Percentiles rank a stretch among this genome's conserved stretches.
Evolutionary conservation across 23 tunicate species (phyloP).

Genomic region (Phallusia fumigata): DNA sequence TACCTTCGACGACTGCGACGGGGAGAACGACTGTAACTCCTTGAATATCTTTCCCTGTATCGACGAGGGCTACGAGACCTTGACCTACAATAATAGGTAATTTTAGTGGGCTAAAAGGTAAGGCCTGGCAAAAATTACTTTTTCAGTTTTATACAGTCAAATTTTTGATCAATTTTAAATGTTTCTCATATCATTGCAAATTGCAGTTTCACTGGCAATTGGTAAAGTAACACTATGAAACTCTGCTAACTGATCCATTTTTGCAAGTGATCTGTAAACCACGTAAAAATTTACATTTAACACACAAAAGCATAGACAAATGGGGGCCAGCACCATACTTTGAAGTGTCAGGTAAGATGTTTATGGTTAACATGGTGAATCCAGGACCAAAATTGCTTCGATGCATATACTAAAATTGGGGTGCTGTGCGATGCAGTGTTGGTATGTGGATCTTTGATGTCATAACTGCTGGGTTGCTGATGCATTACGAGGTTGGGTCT

Average conservation of each 20-base stretch:
- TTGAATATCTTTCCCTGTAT: not conserved
- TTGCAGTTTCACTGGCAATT: too few relatives aligned
- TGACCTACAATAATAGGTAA: conserved; percentile 17
- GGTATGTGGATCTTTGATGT: not conserved
- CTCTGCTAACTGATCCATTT: too few relatives aligned
- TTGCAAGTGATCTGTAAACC: not conserved
- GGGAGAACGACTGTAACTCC: conserved; percentile 2
- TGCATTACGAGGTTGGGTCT: conserved; percentile 5
- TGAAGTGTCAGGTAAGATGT: not conserved
- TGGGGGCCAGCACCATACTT: conserved; percentile 1
- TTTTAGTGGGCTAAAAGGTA: not conserved
- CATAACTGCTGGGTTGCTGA: not conserved
- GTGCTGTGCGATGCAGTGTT: conserved; percentile 2
- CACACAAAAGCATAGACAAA: not conserved
- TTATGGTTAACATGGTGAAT: not conserved
- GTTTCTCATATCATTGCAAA: too few relatives aligned
- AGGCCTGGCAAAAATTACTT: not conserved
- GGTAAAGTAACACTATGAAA: too few relatives aligned
- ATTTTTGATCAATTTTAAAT: too few relatives aligned
- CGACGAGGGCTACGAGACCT: conserved; percentile 43
- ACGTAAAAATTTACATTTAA: not conserved
- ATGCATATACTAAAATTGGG: not conserved
- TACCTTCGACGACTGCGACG: conserved; percentile 2
- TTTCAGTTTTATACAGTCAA: too few relatives aligned
- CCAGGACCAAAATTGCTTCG: not conserved